Base-by-base conservation (phyloP, 2,888 invertebrate genomes). In the Drosophila greeni region DNA sequence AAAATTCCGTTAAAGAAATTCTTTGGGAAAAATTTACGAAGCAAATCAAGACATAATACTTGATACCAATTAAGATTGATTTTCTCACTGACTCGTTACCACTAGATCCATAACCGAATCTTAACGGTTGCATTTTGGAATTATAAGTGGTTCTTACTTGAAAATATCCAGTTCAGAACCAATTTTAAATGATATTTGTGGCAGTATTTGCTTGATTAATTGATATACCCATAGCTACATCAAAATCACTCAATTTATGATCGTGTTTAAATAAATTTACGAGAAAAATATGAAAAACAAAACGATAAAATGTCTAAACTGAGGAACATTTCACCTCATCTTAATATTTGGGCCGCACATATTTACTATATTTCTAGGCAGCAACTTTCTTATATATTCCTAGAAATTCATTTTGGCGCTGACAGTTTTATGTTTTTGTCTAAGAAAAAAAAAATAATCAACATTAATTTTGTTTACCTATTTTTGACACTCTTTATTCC, bases 361-460 rank as follows among this genome's bases (percentile, higher is more conserved):
- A 39, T 56, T 52, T 52, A 56, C 37, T 56, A 31, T 37, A 56
- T 56, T 40, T 24, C 5, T 24, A 31, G 31, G 7, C 31, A 53
- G 23, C 31, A 12, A 23, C 7, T 31, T 55, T 12, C 20, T 9
- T 60, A 47, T 23, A 37, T 37, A 31, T 59, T 51, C 31, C 20
- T 20, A 45, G 39, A 66, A 56, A 57, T 66, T 40, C 47, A 52
- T 57, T 42, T 48, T 14, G n/a, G 18, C 58, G 81, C 51, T 80
- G 69, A 82, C 75, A 67, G 62, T 60, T 71, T 71, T 48, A 79
- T 82, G 65, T 52, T 34, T 49, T 57, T 53, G 76, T 60, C 66
- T 53, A 48, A 45, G 61, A 68, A 85, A 56, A 60, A 36, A 34
- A 68, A 85, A 56, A 60, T 16, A 34, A 14, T 51, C 65, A 57